Base-by-base conservation (phyloP, 2,888 invertebrate genomes). In the Diploptera punctata region DNA sequence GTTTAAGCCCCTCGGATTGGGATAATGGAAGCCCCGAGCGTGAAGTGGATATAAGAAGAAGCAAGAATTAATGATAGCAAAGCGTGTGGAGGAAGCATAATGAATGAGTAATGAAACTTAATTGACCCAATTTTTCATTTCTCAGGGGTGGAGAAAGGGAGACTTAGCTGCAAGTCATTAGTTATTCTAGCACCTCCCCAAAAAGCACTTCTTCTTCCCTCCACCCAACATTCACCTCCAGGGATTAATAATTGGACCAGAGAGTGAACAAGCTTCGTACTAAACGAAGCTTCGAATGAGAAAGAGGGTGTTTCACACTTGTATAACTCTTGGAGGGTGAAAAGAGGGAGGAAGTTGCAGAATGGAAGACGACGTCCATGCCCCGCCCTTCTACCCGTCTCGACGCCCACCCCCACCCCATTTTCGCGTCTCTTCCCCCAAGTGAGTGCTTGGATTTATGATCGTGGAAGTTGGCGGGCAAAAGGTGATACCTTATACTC, bases 121-220 rank as follows among this genome's bases (percentile, higher is more conserved):
- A 75, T 76, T 75, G 75, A 74, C 74, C 74, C 75, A 75, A 76
- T 75, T 75, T 75, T 75, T 74, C 76, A 73, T 75, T 70, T 44
- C 44, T 47, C 18, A 18, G n/a, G 19, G 24, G 62, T 16, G 18
- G 24, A 26, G 29, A 29, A 44, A 33, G 38, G 21, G 44, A 47
- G 26, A 21, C 24, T 3, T 13, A 52, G 24, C 24, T 52, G 21
- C 21, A 57, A 26, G 57, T 57, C 57, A 31, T 57, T 57, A 57
- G 57, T 57, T 57, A 57, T 57, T 57, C 57, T 57, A 29, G 57
- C 57, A 18, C 57, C 57, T 57, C 57, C 57, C 57, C 24, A 26
- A 26, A n/a, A 26, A 26, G 7, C 18, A 29, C 31, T 29, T 52
- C 52, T 24, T 10, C 52, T 21, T 24, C 52, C 10, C 52, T n/a